phyloP scores from a whole-genome alignment of 2,888 invertebrate genomes.

The Coronaproctus castanopsis region DNA sequence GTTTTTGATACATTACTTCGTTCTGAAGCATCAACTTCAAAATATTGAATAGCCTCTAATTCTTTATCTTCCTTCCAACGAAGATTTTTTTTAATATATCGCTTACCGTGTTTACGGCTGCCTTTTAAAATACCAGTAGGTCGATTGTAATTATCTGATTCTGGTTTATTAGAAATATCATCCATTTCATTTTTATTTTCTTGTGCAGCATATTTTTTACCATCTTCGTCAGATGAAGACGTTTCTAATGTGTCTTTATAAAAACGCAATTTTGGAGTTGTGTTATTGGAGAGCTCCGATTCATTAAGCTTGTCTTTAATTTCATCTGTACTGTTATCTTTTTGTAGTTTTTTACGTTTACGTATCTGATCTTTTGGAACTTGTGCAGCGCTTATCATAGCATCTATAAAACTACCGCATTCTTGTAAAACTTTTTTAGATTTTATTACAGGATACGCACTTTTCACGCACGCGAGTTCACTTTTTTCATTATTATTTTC shows the following conservation, averaged over 20 bases:
- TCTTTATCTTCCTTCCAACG: slow-evolving; percentile 63
- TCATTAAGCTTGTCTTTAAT: neutral
- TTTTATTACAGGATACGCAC: slow-evolving; percentile 12
- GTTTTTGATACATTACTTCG: slow-evolving; percentile 73
- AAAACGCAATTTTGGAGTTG: slow-evolving; percentile 33
- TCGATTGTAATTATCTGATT: neutral
- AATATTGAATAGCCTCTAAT: slow-evolving; percentile 64
- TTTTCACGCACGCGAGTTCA: slow-evolving; percentile 2
- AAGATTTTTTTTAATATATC: slow-evolving; percentile 60
- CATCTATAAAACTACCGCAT: slow-evolving; percentile 86
- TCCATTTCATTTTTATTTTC: neutral
- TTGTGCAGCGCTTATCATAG: slow-evolving; percentile 30
- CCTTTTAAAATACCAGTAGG: neutral
- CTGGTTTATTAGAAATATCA: neutral
- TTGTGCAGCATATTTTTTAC: neutral
- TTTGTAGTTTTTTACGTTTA: slow-evolving; percentile 6
- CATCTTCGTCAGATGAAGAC: slow-evolving; percentile 23
- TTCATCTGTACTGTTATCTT: neutral
- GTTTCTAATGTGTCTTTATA: slow-evolving; percentile 78
- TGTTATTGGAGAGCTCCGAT: slow-evolving; percentile 6
- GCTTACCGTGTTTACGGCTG: slow-evolving; percentile 2
- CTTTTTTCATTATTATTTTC: slow-evolving; percentile 9
- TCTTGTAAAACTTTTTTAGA: slow-evolving; percentile 45
- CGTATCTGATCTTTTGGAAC: slow-evolving; percentile 5
- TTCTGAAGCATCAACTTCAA: slow-evolving; percentile 89